Percentiles rank a stretch among this genome's conserved stretches.
phyloP scores from a whole-genome alignment of 35 echinoderm and acorn worm species.

The Nesometra sesokonis region DNA sequence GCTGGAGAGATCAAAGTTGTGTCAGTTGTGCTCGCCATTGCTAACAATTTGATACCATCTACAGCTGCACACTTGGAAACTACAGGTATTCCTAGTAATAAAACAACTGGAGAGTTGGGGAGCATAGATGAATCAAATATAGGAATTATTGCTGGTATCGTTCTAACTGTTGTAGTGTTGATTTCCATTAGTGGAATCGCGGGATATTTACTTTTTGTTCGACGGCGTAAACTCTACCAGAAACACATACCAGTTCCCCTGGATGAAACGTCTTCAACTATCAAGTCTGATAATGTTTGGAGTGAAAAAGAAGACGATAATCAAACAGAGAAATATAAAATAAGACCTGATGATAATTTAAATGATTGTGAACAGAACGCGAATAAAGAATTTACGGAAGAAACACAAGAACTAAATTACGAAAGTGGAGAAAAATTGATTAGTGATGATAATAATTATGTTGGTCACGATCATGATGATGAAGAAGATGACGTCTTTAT shows the following conservation, averaged over 20 bases:
- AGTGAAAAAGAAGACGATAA: neutral
- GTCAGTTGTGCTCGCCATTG: no score
- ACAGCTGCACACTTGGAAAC: neutral
- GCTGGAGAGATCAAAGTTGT: no score
- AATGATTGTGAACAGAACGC: neutral
- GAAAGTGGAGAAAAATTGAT: no score
- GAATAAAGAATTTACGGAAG: neutral
- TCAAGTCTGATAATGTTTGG: neutral
- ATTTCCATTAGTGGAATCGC: neutral
- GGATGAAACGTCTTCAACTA: neutral
- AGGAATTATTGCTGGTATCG: neutral
- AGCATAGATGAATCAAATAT: neutral
- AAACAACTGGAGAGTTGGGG: neutral
- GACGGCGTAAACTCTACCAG: neutral
- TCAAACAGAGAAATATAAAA: neutral
- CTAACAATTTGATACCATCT: no score
- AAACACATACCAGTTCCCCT: neutral
- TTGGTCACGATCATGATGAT: no score
- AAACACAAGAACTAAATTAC: neutral
- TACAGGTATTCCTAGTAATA: neutral
- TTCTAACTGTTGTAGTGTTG: neutral
- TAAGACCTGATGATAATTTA: neutral
- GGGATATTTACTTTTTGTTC: neutral
- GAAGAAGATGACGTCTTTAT: no score
- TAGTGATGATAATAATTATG: no score